phyloP scores from a whole-genome alignment of 2,797 vertebrate genomes.

The Sebastes nivosus region DNA sequence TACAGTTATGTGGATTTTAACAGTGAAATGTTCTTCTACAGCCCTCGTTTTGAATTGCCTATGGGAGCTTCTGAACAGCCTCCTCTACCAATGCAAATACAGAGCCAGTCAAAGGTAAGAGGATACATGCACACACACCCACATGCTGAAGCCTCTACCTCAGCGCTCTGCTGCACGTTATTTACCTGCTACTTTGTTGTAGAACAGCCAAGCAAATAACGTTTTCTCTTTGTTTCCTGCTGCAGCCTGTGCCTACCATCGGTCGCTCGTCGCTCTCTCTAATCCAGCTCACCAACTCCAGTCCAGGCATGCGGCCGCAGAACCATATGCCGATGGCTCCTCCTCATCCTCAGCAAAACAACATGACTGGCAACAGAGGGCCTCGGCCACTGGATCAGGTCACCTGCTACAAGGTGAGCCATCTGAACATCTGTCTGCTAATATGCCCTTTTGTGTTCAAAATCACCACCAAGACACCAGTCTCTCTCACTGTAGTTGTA shows the following conservation, averaged over 20 bases:
- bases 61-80: constrained; percentile 97
- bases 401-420: constrained; percentile 96
- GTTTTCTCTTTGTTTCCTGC: background rate
- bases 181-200: background rate
- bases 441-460: background rate
- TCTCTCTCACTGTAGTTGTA: background rate
- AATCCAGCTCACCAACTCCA: constrained; percentile 90
- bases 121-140: background rate
- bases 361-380: constrained; percentile 89
- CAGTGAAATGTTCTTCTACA: constrained; percentile 54
- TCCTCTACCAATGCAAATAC: constrained; percentile 90
- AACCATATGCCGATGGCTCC: constrained; percentile 81
- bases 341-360: constrained; percentile 71
- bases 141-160: background rate
- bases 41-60: constrained; percentile 98
- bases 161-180: background rate
- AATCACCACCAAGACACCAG: background rate
- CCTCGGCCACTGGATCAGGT: constrained; percentile 96
- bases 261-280: constrained; percentile 88
- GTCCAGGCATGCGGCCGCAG: constrained; percentile 86
- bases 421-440: background rate
- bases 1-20: constrained; percentile 1
- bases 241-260: constrained; percentile 63
- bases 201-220: background rate
- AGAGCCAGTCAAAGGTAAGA: constrained; percentile 91